Evolutionary conservation across 2,113 vertebrate species (phyloP), one percentile per base, ranked within the genome.

Genomic region (Atractosteus spatula): DNA sequence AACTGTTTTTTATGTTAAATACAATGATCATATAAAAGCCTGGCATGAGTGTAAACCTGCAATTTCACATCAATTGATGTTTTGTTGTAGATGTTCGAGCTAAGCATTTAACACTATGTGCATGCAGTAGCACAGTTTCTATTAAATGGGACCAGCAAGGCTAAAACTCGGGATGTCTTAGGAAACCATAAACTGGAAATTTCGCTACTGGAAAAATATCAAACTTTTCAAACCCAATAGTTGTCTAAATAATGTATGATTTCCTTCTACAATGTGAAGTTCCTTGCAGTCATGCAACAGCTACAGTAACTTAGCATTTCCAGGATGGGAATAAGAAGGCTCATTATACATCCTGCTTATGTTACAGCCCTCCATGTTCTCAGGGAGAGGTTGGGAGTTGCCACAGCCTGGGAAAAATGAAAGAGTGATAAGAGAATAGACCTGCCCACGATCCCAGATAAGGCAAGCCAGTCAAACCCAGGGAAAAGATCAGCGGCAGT

Each of bases 341-440:
- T 89, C 82, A 81, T 89, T 88, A 87, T 84, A 86, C 82, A 87
- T 81, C 47, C 47, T 7, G 47, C 10, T 51, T 51, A 84, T 75
- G 82, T 86, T 89, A 86, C 47, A 87, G 81, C 83, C 80, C 80
- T 80, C 59, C 11, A 73, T 79, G 76, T 62, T 78, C 78, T 78
- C 76, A 79, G 83, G 71, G 68, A 69, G 55, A 73, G 43, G 17
- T 59, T 41, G 77, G 65, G 71, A 41, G 68, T 75, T 65, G 69
- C 80, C 55, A 77, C 73, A 80, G 74, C 65, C 64, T 71, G 41
- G 47, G 68, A 79, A 67, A 80, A 70, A 72, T 72, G 81, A 77
- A 79, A 83, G 29, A 80, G 77, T 80, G 75, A 65, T 76, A n/a
- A 72, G 76, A 75, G 17, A 82, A 85, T 81, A 79, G 79, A 81